Evolutionary conservation across 2,888 invertebrate species (phyloP).

Genomic region (Epistrophe grossulariae): DNA sequence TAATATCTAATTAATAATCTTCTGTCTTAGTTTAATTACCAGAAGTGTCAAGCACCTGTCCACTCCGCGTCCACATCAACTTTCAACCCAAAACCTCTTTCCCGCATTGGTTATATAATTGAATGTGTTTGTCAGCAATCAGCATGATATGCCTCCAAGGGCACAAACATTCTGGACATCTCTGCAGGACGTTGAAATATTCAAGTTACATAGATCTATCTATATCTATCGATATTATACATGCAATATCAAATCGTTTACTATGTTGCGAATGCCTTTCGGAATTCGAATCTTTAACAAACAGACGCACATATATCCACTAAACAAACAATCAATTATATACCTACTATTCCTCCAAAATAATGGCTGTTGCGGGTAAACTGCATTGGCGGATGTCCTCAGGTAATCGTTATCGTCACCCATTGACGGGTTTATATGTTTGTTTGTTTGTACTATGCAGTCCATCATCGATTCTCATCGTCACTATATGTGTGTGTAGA

Average conservation of each 20-base stretch:
- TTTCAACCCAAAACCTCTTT: slow-evolving; percentile 27
- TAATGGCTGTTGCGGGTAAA: background rate
- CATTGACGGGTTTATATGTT: background rate
- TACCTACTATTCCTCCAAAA: background rate
- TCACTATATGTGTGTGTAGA: slow-evolving; percentile 1
- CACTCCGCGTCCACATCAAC: background rate
- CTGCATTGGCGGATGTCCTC: slow-evolving; percentile 28
- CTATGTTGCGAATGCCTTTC: slow-evolving; percentile 38
- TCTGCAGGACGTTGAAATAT: slow-evolving; percentile 21
- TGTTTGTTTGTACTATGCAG: background rate
- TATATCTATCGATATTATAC: background rate
- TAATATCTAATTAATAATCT: slow-evolving; percentile 52
- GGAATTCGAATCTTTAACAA: background rate
- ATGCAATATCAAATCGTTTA: slow-evolving; percentile 54
- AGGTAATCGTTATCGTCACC: slow-evolving; percentile 61
- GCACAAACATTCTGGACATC: slow-evolving; percentile 41
- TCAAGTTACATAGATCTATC: slow-evolving; percentile 34
- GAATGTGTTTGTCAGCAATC: slow-evolving; percentile 29
- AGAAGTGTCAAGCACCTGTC: slow-evolving; percentile 31
- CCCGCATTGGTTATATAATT: slow-evolving; percentile 45
- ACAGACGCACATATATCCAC: slow-evolving; percentile 13
- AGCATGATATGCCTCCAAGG: slow-evolving; percentile 35
- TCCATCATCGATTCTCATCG: slow-evolving; percentile 40
- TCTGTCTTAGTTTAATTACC: slow-evolving; percentile 38
- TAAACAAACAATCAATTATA: slow-evolving; percentile 67